Evolutionary conservation across 2,113 vertebrate genomes (phyloP), one percentile per base, ranked within the genome.

Genomic region (Phalacrocorax pelagicus): DNA sequence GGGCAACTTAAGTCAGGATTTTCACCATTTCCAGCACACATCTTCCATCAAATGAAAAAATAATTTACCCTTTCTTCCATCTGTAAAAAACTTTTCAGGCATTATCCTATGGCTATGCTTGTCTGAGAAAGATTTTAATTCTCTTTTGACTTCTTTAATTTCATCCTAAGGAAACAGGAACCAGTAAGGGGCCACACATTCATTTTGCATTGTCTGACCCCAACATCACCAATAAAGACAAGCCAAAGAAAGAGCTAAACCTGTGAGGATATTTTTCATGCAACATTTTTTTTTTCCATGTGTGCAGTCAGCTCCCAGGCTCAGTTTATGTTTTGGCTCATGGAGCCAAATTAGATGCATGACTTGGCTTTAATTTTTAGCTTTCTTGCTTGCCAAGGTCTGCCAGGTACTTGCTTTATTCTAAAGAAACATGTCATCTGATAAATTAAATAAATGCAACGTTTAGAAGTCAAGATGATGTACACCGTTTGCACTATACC

Each of bases 371-470:
- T 93, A 88, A 85, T 89, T 92, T 75, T n/a, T 9, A 72, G 59
- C 40, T 96, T 73, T 70, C 82, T 94, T 18, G 14, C 91, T 66
- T 82, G 86, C 55, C 73, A 95, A 95, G 59, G 49, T 95, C 95
- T 97, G 94, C 96, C 97, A 98, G 97, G 96, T 97, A 92, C 77
- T 97, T 93, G 82, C 23, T 42, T 81, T 94, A 75, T 58, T 96
- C 93, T 92, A 84, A 93, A 94, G 82, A 85, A 97, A 84, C 36
- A 67, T 81, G 93, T 91, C 80, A 95, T 94, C 91, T 95, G 96
- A 97, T 97, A 96, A 98, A 96, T 94, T 88, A 95, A 91, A 95
- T 96, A 96, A 97, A 96, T 93, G 93, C 78, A 97, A 95, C 95
- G 91, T 81, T 94, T 88, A 96, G 72, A 92, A 97, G 92, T 95